Conservation (phyloP, 2,797 vertebrate genomes). For the Thunnus albacares region DNA sequence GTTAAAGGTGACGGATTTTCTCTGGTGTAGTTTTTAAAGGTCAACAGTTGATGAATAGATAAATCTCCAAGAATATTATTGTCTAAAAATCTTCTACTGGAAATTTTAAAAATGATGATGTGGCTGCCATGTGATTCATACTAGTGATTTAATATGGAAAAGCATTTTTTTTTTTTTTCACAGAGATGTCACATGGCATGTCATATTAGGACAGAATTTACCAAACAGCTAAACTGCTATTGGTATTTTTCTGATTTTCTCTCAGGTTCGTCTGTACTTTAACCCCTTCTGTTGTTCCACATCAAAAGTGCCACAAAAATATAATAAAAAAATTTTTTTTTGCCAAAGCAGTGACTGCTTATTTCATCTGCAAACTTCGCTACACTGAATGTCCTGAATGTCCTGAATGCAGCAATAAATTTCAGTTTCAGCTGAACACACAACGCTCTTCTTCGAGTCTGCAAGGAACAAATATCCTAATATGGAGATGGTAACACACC, state of each 20-base stretch:
- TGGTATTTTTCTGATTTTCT: not conserved
- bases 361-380: not conserved
- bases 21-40: not conserved
- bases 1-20: not conserved
- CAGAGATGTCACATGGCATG: too few species aligned
- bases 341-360: not conserved
- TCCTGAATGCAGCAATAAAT: slow-evolving; percentile 10
- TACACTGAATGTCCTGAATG: not conserved
- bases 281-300: not conserved
- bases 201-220: not conserved
- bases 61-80: not conserved
- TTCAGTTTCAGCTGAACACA: slow-evolving; percentile 26
- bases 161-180: slow-evolving; percentile 21
- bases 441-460: slow-evolving; percentile 9
- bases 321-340: too few species aligned
- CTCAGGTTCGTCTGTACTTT: slow-evolving; percentile 1
- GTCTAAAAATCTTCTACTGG: not conserved
- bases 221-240: too few species aligned
- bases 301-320: not conserved
- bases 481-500: slow-evolving; percentile 33
- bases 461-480: slow-evolving; percentile 50
- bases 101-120: not conserved
- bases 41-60: not conserved
- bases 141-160: not conserved
- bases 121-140: not conserved